Evolutionary conservation across 2,888 invertebrate species (phyloP), one percentile per base, ranked within the genome.

Genomic region (Nysson spinosus): DNA sequence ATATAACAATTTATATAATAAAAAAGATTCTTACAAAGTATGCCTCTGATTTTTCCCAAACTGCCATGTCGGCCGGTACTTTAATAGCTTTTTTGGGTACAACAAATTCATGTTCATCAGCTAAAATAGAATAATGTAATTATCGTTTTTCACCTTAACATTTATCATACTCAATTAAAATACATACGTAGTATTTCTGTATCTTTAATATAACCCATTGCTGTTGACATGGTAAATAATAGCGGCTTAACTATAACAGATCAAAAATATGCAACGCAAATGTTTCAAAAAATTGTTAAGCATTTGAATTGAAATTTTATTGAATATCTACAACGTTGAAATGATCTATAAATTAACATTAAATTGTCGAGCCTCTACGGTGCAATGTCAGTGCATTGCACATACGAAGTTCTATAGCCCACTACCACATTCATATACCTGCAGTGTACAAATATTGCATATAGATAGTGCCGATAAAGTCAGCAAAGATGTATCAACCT

Each of bases 31-130:
- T 88, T 87, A 93, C 93, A 88, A 92, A 92, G 86, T 95, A 96
- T 2, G 96, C 96, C 83, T 95, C 93, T 0, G 96, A 96, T 82
- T 93, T 93, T 78, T 94, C 92, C 96, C 96, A 97, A 61, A 90
- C 87, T 46, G 89, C 88, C 92, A 96, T 92, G 80, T 96, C 95
- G 12, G 89, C 89, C 3, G 91, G 89, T 19, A 88, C 87, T 87
- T 92, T 92, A 2, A 94, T 90, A 51, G 90, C 89, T 84, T 91
- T 93, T 62, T 90, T 89, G 5, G 94, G 94, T 37, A 90, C 89
- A 20, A 91, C 72, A 82, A 91, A 94, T 50, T 90, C 89, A 85
- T 93, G 93, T 72, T 91, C 89, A 4, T 87, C 83, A 12, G 89
- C 83, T 84, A 69, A 55, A 82, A 78, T 43, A 73, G 30, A 61